Evolutionary conservation across 37 sponge, comb jelly and placozoan species (phyloP), one percentile per base, ranked within the genome.

Genomic region (Chondrosia reniformis): DNA sequence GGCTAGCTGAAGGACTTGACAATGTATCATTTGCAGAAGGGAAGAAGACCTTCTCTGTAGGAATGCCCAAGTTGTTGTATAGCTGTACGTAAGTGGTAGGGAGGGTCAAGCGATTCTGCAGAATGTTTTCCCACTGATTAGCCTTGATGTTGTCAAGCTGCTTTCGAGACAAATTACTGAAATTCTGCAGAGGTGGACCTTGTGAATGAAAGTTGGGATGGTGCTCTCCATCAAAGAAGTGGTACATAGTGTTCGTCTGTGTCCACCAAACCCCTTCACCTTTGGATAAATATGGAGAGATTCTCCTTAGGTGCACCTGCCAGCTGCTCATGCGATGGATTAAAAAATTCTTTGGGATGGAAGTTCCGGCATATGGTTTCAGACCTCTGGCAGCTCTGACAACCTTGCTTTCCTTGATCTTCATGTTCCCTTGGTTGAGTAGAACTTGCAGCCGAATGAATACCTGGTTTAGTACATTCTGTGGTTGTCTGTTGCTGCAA

Each of bases 181-280:
- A 80, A 31, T 80, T 69, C 38, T 34, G 40, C 27, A 80, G 57
- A 17, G 67, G 55, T 22, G 80, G 80, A 0, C 80, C 80, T 33
- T 80, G 2, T 13, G 55, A 1, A 0, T 80, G 71, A 30, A 15
- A 34, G 7, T 59, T 27, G 22, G 63, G 55, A 65, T 79, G 63
- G 15, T 33, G 28, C 17, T 46, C 66, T 2, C 43, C 59, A 80
- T 80, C 80, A 10, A 45, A n/a, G 32, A 80, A 67, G 32, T 33
- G 5, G 72, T 52, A 67, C 0, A 21, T 71, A 15, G 9, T 36
- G 0, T 55, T 57, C 4, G 34, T 30, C 34, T 49, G 40, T 3
- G 0, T 67, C 80, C 80, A 80, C 80, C 80, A 67, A 7, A 67
- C 56, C 0, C 56, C 56, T 34, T 69, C 39, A 36, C 80, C 80